Base-by-base conservation (phyloP, 2,888 invertebrate species). In the Drosophila atripex region DNA sequence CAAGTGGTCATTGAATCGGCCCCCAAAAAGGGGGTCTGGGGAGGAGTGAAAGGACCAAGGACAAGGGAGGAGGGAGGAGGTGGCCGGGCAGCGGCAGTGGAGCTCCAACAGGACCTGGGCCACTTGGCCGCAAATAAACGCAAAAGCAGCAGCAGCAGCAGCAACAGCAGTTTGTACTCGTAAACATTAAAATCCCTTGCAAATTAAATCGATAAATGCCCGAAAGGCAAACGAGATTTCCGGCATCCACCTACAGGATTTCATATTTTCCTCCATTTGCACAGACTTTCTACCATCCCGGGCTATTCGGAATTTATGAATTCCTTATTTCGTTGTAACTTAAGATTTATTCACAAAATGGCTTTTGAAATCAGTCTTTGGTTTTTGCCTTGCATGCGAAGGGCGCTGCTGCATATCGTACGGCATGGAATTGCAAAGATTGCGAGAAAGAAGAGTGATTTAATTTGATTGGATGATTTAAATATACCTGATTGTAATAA, bases 151-250 rank as follows among this genome's bases (percentile, higher is more conserved):
- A 21, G 2, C 21, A 49, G 25, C n/a, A 32, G 14, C n/a, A 32
- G 18, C 46, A 51, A 39, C 56, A 49, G 65, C 50, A 61, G 41
- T 50, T 63, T 61, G 52, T 64, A 23, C 45, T 71, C 56, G 68
- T 60, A 73, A 72, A 68, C 72, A 73, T 73, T 73, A 61, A 73
- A 73, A 73, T 57, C 56, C 73, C 57, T 61, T 18, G 56, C 51
- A 57, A 69, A 70, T 73, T 54, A 75, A 73, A 73, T 73, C 73
- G 73, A 73, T 74, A 63, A 73, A 61, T 75, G 73, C 57, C 55
- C 46, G 47, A n/a, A 30, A 52, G 43, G 35, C 35, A 6, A n/a
- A 12, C 54, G 11, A 23, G 28, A 45, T 70, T 65, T 72, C 11
- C 18, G 8, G n/a, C 25, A 3, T 23, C 11, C n/a, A 8, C 21